Evolutionary conservation across 2,888 invertebrate species (phyloP).

Genomic region (Erebia ligea): DNA sequence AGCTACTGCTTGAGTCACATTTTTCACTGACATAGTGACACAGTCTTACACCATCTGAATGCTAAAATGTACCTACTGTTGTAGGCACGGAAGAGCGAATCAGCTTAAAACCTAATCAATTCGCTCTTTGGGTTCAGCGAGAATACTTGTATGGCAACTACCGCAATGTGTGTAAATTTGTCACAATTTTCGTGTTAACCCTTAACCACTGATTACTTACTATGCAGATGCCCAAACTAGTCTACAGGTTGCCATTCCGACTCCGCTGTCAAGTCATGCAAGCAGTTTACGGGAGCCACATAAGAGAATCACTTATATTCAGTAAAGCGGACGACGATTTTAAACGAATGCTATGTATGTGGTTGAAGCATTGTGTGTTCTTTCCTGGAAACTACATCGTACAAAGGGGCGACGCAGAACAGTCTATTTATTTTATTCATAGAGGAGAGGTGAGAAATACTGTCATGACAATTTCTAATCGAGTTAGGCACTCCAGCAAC

Average conservation of each 20-base stretch:
- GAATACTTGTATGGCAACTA: background rate
- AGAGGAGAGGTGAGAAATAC: slow-evolving; percentile 70
- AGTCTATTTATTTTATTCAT: slow-evolving; percentile 83
- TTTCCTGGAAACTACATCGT: slow-evolving; percentile 83
- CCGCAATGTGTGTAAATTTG: too few species aligned
- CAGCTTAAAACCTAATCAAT: too few species aligned
- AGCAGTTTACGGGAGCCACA: slow-evolving; percentile 76
- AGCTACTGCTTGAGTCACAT: too few species aligned
- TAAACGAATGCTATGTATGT: slow-evolving; percentile 74
- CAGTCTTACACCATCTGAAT: too few species aligned
- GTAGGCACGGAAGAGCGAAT: too few species aligned
- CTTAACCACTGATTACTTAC: background rate
- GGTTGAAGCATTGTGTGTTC: slow-evolving; percentile 78
- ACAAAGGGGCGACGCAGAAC: slow-evolving; percentile 80
- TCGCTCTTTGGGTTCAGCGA: too few species aligned
- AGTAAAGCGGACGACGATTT: slow-evolving; percentile 75
- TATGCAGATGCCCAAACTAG: slow-evolving; percentile 66
- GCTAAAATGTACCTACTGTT: too few species aligned
- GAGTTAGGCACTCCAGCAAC: too few species aligned
- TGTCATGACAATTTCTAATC: slow-evolving; percentile 4
- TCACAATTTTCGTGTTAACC: background rate
- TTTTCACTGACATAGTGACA: too few species aligned
- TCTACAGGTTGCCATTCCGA: slow-evolving; percentile 69
- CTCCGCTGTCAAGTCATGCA: slow-evolving; percentile 77
- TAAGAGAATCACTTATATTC: slow-evolving; percentile 78